A percentile compares a stretch with the other conserved stretches of the same genome.
phyloP scores from a whole-genome alignment of 1,140 invertebrate genomes.

The Gryon sp. region DNA sequence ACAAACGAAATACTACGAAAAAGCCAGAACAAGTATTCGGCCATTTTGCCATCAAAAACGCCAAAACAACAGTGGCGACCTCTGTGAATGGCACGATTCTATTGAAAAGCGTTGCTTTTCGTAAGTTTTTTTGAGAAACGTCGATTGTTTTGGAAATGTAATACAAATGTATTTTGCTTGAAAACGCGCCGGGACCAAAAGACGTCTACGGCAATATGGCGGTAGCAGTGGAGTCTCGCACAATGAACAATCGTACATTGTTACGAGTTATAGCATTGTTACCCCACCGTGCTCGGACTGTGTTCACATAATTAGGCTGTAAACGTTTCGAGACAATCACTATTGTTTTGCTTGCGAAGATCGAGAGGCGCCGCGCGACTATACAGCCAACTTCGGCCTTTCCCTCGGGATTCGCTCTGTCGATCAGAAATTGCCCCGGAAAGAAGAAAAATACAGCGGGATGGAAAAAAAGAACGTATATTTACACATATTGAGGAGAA shows the following conservation, averaged over 20 bases:
- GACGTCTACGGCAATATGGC: conserved; percentile 34
- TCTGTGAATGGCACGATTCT: no score
- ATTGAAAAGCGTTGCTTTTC: no score
- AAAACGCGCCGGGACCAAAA: conserved; percentile 33
- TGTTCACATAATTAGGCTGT: conserved; percentile 81
- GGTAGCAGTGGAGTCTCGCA: conserved; percentile 62
- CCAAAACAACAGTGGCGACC: no score
- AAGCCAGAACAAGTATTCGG: background rate
- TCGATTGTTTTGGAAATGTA: conserved; percentile 37
- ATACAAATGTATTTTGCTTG: conserved; percentile 41
- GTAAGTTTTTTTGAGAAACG: conserved; percentile 21
- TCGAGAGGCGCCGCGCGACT: conserved; percentile 47
- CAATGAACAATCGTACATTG: conserved; percentile 81
- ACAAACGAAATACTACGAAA: no score
- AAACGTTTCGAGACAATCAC: conserved; percentile 80
- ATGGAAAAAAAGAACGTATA: no score
- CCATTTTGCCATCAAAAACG: no score
- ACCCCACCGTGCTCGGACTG: conserved; percentile 74
- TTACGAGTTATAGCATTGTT: conserved; percentile 81
- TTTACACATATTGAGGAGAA: no score
- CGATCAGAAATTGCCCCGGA: conserved; percentile 52
- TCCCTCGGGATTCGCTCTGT: conserved; percentile 57
- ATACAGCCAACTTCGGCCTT: conserved; percentile 46
- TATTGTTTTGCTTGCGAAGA: conserved; percentile 75
- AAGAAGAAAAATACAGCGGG: conserved; percentile 9